Conservation (phyloP, 1,140 invertebrate genomes). For the Schlechtendalia chinensis region DNA sequence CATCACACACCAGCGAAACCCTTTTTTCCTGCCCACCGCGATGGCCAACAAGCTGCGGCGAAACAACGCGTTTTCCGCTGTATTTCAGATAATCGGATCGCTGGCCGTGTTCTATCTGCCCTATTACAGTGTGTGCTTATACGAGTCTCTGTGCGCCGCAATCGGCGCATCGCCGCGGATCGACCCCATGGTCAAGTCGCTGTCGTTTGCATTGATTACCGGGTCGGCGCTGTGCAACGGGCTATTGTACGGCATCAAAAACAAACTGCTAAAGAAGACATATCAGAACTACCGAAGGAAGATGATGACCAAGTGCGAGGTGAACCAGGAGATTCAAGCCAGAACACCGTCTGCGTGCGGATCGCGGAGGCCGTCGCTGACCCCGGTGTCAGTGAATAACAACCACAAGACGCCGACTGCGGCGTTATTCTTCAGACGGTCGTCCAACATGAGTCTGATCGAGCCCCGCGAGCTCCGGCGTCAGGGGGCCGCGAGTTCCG, state of each 20-base stretch:
- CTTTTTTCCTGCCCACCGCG: conserved; percentile 61
- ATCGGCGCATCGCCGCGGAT: conserved; percentile 7
- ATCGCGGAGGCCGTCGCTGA: conserved; percentile 69
- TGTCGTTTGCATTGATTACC: conserved; percentile 63
- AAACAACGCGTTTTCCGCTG: conserved; percentile 67
- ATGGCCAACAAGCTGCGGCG: conserved; percentile 62
- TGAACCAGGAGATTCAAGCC: conserved; percentile 72
- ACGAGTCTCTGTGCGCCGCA: conserved; percentile 57
- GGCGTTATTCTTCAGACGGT: conserved; percentile 53
- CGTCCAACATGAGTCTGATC: conserved; percentile 25
- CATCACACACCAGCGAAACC: conserved; percentile 76
- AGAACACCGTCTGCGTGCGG: conserved; percentile 73
- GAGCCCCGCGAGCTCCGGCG: conserved; percentile 53
- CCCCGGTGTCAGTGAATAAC: conserved; percentile 60
- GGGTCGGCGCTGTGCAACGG: conserved; percentile 72
- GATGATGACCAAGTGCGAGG: conserved; percentile 73
- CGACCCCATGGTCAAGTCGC: conserved; percentile 58
- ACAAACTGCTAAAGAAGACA: conserved; percentile 67
- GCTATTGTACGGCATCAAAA: conserved; percentile 75
- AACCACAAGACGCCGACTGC: conserved; percentile 53
- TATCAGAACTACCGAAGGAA: conserved; percentile 78
- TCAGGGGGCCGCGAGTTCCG: conserved; percentile 55
- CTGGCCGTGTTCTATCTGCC: conserved; percentile 71
- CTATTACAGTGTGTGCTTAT: conserved; percentile 70
- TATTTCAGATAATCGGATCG: conserved; percentile 66